Conservation (phyloP, 2,888 invertebrate species). For the Eristalis pertinax region DNA sequence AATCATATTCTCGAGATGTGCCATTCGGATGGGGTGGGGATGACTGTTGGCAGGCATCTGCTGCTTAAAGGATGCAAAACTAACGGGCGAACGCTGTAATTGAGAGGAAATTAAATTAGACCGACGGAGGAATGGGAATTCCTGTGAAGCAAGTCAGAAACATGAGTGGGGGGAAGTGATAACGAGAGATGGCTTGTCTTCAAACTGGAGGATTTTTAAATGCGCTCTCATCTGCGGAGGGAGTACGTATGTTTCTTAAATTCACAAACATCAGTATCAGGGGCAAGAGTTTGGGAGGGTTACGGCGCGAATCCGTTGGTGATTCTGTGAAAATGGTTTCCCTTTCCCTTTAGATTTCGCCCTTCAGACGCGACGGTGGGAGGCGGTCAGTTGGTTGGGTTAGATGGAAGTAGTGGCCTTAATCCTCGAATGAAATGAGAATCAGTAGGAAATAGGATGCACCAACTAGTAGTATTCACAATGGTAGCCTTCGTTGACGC, state of each 20-base stretch:
- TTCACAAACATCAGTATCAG: neutral
- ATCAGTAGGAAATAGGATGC: too few relatives aligned
- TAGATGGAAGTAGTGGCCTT: too few relatives aligned
- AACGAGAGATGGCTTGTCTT: neutral
- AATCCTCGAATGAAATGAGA: too few relatives aligned
- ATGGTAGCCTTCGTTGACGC: too few relatives aligned
- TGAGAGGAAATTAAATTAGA: slow-evolving; percentile 19
- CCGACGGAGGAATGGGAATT: slow-evolving; percentile 1
- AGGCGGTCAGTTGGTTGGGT: too few relatives aligned
- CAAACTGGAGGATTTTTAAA: neutral
- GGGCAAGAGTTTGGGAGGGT: too few relatives aligned
- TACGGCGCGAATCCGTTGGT: too few relatives aligned
- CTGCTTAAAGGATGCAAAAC: slow-evolving; percentile 23
- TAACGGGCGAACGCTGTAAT: slow-evolving; percentile 16
- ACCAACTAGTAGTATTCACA: too few relatives aligned
- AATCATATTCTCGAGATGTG: slow-evolving; percentile 1
- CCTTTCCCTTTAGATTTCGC: too few relatives aligned
- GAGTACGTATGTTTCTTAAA: neutral
- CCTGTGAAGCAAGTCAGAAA: neutral
- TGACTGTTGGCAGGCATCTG: neutral
- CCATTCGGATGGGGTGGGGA: too few relatives aligned
- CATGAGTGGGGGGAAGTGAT: neutral
- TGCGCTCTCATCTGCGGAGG: neutral
- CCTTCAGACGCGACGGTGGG: too few relatives aligned
- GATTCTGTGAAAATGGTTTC: too few relatives aligned